A percentile compares a stretch with the other conserved stretches of the same genome.
phyloP scores from a whole-genome alignment of 1,140 invertebrate species.

The Tetragnatha versicolor region DNA sequence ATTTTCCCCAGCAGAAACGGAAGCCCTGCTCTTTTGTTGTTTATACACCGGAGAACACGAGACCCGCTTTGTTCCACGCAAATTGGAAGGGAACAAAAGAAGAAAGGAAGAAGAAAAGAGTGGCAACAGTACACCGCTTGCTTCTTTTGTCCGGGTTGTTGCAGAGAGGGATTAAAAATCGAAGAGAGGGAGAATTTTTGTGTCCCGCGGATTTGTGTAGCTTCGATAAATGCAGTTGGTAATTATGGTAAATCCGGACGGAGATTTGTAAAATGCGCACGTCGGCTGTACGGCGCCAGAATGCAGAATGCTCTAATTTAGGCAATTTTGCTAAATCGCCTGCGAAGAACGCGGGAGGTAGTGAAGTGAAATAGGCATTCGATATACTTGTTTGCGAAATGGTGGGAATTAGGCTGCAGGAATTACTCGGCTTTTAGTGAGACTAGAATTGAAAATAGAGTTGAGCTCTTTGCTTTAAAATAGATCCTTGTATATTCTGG shows the following conservation, averaged over 20 bases:
- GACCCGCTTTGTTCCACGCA: not conserved
- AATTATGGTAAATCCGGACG: slow-evolving; percentile 11
- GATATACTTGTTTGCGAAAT: not conserved
- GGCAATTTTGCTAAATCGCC: slow-evolving; percentile 31
- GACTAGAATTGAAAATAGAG: not conserved
- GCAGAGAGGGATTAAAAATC: not conserved
- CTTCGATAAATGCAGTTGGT: slow-evolving; percentile 13
- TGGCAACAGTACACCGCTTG: not conserved
- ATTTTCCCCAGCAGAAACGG: slow-evolving; percentile 16
- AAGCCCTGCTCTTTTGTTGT: not conserved
- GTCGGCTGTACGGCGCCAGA: not conserved
- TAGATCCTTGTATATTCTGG: no score
- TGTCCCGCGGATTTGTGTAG: not conserved
- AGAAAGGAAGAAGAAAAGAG: not conserved
- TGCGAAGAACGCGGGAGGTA: not conserved
- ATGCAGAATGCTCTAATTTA: slow-evolving; percentile 24
- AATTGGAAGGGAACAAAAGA: not conserved
- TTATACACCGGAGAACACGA: not conserved
- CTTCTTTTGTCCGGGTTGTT: not conserved
- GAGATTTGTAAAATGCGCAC: not conserved
- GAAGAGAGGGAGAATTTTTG: no score
- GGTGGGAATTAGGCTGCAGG: slow-evolving; percentile 8
- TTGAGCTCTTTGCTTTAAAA: no score
- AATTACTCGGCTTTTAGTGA: slow-evolving; percentile 17
- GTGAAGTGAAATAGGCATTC: slow-evolving; percentile 20